Percentiles rank a stretch among this genome's conserved stretches.
Conservation (phyloP, 2,797 vertebrate genomes). For the Rallus crepitans region DNA sequence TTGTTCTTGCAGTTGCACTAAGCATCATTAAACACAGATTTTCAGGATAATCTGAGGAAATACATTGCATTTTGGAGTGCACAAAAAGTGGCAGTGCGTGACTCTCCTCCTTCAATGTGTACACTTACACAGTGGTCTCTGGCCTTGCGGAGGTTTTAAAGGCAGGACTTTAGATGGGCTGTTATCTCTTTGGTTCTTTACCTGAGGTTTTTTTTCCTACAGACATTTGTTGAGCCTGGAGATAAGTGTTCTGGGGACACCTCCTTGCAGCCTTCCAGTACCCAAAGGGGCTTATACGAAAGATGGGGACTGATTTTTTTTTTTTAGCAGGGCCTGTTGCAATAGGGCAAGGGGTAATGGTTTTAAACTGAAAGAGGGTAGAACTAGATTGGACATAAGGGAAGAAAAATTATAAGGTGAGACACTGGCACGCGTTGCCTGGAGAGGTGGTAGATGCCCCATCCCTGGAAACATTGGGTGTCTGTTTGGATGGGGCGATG, state of each 20-base stretch:
- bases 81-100: background rate
- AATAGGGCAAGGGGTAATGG: background rate
- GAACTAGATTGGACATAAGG: background rate
- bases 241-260: background rate
- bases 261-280: rapidly evolving
- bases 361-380: background rate
- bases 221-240: background rate
- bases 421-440: too few relatives aligned
- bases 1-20: background rate
- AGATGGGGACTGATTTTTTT: background rate
- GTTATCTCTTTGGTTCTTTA: background rate
- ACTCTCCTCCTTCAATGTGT: background rate
- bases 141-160: background rate
- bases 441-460: background rate
- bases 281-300: background rate
- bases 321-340: background rate
- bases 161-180: background rate
- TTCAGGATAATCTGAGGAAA: background rate
- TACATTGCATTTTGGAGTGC: background rate
- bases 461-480: background rate
- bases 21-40: background rate
- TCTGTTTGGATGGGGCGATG: background rate
- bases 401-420: too few relatives aligned
- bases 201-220: background rate
- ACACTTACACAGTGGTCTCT: background rate